Percentiles rank a stretch among this genome's conserved stretches.
These are phyloP conservation scores for Darevskia mixta DNA, from an alignment of 2,797 vertebrate species.

Conservation along the genomic window DNA sequence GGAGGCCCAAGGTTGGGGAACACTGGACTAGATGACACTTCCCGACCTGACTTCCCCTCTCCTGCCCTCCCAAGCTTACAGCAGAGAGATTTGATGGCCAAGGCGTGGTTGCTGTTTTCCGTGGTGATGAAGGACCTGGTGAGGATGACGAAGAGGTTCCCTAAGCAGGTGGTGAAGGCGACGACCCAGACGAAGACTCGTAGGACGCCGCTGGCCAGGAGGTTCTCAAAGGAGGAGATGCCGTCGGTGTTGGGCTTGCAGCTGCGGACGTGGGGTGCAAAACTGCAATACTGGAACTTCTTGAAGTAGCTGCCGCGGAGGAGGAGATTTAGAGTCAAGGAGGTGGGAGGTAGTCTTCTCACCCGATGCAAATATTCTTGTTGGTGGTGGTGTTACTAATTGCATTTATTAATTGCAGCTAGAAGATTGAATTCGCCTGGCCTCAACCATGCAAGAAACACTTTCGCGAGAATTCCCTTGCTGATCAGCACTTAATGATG, in stretches of 20 bases:
- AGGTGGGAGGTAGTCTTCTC: neutral
- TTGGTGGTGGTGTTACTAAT: too few species aligned
- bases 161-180: slow-evolving; percentile 75
- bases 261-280: slow-evolving; percentile 76
- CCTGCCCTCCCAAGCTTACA: slow-evolving; percentile 60
- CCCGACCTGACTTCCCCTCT: accelerated
- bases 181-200: slow-evolving; percentile 78
- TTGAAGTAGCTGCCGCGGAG: slow-evolving; percentile 73
- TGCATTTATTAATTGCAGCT: too few species aligned
- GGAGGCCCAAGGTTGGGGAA: too few species aligned
- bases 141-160: slow-evolving; percentile 76
- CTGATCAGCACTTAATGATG: too few species aligned
- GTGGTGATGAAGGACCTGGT: slow-evolving; percentile 68
- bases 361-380: too few species aligned
- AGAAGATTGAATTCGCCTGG: too few species aligned
- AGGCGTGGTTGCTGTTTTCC: slow-evolving; percentile 72
- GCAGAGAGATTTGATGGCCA: slow-evolving; percentile 80
- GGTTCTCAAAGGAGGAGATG: slow-evolving; percentile 79
- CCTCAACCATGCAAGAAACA: too few species aligned
- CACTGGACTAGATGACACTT: neutral
- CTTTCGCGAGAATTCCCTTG: too few species aligned
- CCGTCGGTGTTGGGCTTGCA: slow-evolving; percentile 78
- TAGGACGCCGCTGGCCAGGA: slow-evolving; percentile 77
- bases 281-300: slow-evolving; percentile 77
- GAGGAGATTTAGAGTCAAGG: neutral